These are phyloP conservation scores for Griposia aprilina DNA, from an alignment of 2,888 invertebrate genomes.

Conservation along the genomic window DNA sequence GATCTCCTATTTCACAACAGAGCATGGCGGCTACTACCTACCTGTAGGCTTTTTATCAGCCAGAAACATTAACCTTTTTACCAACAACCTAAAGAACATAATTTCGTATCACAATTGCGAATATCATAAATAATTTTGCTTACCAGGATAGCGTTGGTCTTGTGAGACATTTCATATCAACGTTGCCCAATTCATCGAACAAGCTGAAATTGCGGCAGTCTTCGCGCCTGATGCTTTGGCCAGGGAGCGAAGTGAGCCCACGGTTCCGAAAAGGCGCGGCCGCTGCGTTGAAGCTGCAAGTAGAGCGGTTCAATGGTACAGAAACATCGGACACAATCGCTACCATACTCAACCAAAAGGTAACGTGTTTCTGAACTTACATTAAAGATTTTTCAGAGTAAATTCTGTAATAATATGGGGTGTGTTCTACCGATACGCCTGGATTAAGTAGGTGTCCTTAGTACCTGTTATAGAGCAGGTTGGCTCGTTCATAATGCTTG, in stretches of 20 bases:
- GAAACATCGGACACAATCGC: slow-evolving; percentile 74
- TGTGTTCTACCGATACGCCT: not conserved
- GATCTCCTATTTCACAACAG: not conserved
- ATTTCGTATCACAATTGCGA: slow-evolving; percentile 2
- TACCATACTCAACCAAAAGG: slow-evolving; percentile 80
- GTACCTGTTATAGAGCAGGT: not conserved
- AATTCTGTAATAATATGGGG: not conserved
- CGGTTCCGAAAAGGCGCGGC: slow-evolving; percentile 71
- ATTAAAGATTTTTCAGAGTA: not conserved
- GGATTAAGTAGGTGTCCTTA: not conserved
- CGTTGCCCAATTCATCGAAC: slow-evolving; percentile 75
- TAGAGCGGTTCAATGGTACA: slow-evolving; percentile 76
- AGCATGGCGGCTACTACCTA: not conserved
- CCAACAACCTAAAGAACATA: not conserved
- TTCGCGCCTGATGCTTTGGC: slow-evolving; percentile 78
- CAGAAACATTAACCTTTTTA: not conserved
- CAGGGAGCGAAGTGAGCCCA: slow-evolving; percentile 65
- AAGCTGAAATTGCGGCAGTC: slow-evolving; percentile 80
- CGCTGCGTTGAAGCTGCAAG: slow-evolving; percentile 69
- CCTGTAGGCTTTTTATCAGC: not conserved
- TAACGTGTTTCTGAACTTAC: slow-evolving; percentile 53
- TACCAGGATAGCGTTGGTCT: slow-evolving; percentile 78
- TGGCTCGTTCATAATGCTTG: not conserved
- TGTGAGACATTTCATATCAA: slow-evolving; percentile 74
- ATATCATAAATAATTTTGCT: slow-evolving; percentile 5